Percentiles rank a stretch among this genome's conserved stretches.
Conservation (phyloP, 2,888 invertebrate genomes). For the Spodoptera picta region DNA sequence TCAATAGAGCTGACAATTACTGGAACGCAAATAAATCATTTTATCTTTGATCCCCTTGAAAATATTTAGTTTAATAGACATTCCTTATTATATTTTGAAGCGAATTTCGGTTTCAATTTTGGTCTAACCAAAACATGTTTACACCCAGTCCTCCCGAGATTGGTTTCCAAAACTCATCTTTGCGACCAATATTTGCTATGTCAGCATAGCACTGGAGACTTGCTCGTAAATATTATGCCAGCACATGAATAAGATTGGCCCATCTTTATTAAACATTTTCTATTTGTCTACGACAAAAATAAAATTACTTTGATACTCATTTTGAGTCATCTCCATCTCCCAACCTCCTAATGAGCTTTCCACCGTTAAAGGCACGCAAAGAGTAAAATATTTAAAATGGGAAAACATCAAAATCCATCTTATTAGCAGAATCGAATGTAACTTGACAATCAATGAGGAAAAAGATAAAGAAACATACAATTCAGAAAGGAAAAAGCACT, state of each 20-base stretch:
- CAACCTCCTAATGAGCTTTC: slow-evolving; percentile 9
- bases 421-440: slow-evolving; percentile 35
- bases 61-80: slow-evolving; percentile 22
- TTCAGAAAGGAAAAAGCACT: slow-evolving; percentile 32
- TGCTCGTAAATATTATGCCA: slow-evolving; percentile 46
- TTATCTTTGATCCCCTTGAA: background rate
- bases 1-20: too few species aligned
- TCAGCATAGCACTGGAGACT: slow-evolving; percentile 30
- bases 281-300: slow-evolving; percentile 27
- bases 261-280: slow-evolving; percentile 47
- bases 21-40: background rate
- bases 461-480: slow-evolving; percentile 19
- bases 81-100: slow-evolving; percentile 18
- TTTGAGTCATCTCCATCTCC: slow-evolving; percentile 17
- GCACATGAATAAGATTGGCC: slow-evolving; percentile 41
- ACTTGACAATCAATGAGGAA: slow-evolving; percentile 43
- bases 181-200: slow-evolving; percentile 52
- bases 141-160: slow-evolving; percentile 38
- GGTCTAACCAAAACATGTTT: slow-evolving; percentile 53
- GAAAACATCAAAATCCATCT: slow-evolving; percentile 16
- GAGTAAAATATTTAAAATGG: slow-evolving; percentile 5
- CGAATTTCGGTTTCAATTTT: slow-evolving; percentile 27
- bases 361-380: slow-evolving; percentile 10
- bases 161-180: slow-evolving; percentile 52
- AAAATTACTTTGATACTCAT: slow-evolving; percentile 17